Evolutionary conservation across 2,797 vertebrate species (phyloP), one percentile per base, ranked within the genome.

Genomic region (Peromyscus attwateri): DNA sequence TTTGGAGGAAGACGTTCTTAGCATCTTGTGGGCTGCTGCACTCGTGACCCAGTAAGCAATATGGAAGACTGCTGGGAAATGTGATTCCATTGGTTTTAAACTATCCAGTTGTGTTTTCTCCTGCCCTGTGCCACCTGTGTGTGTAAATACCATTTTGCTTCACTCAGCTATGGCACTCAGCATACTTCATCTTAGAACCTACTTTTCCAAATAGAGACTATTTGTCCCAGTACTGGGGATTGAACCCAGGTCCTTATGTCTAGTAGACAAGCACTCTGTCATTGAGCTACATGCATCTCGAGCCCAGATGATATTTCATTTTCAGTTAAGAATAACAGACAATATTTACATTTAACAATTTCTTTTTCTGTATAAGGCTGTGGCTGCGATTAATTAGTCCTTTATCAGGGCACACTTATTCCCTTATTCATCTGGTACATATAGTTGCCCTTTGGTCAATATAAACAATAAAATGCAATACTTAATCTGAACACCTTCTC

Each of bases 381-480:
- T 16, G 17, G 4, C 16, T 27, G 71, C 52, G 71, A 40, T 13
- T 0, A 8, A 27, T 49, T 49, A 68, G 43, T n/a, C 31, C 43
- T 85, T 55, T 31, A 0, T 49, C 6, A 43, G 7, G 70, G 29
- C 55, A 13, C 12, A 0, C 2, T 40, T 31, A 19, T 1, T 77
- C 29, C 13, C 6, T 16, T 52, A 8, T 13, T 52, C 31, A 2
- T 12, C 55, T 21, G 12, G 37, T 23, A 62, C 7, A 23, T 9
- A 14, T 31, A 43, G 49, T 57, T 55, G 14, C 1, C 0, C 6
- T 5, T 40, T 43, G 52, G 25, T 80, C 75, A 5, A 7, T 40
- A 0, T 25, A 9, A n/a, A 17, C n/a, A 19, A 8, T 21, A 23
- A 43, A 29, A 46, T 34, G 11, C 40, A 7, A 6, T 1, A 5